A percentile compares a stretch with the other conserved stretches of the same genome.
Conservation (phyloP, 2,113 vertebrate species). For the human region DNA sequence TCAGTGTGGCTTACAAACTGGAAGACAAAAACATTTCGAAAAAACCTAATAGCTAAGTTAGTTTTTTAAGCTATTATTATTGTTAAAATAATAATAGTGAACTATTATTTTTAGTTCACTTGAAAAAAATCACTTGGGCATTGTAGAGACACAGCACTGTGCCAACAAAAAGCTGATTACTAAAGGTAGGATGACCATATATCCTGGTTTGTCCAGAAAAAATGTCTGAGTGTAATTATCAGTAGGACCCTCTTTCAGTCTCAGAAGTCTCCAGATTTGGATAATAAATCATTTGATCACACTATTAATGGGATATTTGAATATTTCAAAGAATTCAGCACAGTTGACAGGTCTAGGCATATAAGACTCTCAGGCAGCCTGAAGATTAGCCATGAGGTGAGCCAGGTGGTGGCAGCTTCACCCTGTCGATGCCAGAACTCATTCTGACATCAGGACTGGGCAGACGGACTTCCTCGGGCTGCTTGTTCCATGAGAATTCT, state of each 20-base stretch:
- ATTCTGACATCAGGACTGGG: accelerated
- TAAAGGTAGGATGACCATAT: background rate
- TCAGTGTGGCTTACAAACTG: background rate
- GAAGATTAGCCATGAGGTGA: background rate
- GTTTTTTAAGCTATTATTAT: no score
- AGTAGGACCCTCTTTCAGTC: background rate
- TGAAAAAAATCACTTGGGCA: background rate
- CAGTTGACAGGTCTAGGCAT: background rate
- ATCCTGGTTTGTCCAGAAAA: no score
- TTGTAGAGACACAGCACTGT: background rate
- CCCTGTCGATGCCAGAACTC: background rate
- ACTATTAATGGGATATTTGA: no score
- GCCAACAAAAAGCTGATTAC: no score
- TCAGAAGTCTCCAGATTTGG: background rate
- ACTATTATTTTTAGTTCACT: background rate
- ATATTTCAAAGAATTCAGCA: background rate
- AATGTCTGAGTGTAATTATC: no score
- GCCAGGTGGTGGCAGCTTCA: no score
- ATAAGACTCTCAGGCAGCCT: background rate
- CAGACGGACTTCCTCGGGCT: background rate
- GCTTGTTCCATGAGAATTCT: background rate
- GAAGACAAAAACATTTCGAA: background rate
- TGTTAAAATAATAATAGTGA: no score
- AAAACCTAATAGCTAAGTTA: background rate
- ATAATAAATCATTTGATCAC: background rate